phyloP scores from a whole-genome alignment of 2,113 vertebrate species.

The Trochalopteron elliotii region DNA sequence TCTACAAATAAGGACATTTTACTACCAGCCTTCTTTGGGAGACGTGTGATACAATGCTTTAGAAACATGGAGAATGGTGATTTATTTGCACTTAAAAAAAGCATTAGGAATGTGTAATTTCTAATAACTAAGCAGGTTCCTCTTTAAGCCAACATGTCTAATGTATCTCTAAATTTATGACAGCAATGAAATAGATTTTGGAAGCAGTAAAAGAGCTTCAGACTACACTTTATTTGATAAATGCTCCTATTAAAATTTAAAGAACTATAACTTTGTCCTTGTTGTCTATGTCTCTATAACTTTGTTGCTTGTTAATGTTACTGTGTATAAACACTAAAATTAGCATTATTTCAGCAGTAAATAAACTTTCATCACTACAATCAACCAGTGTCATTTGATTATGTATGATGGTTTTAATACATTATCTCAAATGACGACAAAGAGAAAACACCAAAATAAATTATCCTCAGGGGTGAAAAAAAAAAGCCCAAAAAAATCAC shows the following conservation, averaged over 20 bases:
- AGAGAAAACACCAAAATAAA: background rate
- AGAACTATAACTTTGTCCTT: background rate
- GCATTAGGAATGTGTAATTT: background rate
- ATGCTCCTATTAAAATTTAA: background rate
- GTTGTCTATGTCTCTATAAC: background rate
- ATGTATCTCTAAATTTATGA: slow-evolving; percentile 12
- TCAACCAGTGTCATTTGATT: background rate
- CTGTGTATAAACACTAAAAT: background rate
- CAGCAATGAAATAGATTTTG: background rate
- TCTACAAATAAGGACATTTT: background rate
- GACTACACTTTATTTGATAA: background rate
- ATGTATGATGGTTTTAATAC: background rate
- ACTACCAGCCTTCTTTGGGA: background rate
- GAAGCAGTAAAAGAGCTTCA: background rate
- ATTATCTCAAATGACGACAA: background rate
- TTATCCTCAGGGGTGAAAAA: background rate
- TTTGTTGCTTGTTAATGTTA: background rate
- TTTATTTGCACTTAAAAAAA: background rate
- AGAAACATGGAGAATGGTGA: background rate
- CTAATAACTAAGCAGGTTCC: background rate
- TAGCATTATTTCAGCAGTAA: background rate
- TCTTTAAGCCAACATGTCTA: background rate
- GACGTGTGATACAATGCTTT: fast-evolving
- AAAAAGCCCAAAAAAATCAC: background rate
- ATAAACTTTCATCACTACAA: background rate